These are phyloP conservation scores for Heliconius sara DNA, from an alignment of 2,888 invertebrate species.

Conservation along the genomic window DNA sequence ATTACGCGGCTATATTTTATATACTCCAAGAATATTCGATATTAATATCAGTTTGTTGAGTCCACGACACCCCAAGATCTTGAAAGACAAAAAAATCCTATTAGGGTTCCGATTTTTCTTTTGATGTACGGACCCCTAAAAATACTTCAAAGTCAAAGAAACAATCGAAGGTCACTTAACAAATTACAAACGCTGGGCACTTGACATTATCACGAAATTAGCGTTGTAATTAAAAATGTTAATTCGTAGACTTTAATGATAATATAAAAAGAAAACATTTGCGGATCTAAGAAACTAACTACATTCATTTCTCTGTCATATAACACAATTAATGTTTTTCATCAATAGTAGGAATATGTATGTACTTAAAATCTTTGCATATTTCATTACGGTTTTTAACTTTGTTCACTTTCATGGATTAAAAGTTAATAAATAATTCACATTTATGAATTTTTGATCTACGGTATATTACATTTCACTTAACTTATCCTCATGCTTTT, in stretches of 20 bases:
- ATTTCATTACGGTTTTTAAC: neutral
- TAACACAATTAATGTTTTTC: too few relatives aligned
- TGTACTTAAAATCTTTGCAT: neutral
- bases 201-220: constrained; percentile 28
- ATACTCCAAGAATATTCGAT: too few relatives aligned
- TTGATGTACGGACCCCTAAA: too few relatives aligned
- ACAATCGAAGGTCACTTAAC: constrained; percentile 17
- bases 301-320: neutral
- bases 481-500: too few relatives aligned
- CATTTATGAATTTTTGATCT: too few relatives aligned
- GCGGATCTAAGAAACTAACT: neutral
- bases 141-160: constrained; percentile 14
- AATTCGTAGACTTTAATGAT: neutral
- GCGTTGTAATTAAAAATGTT: constrained; percentile 12
- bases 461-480: too few relatives aligned
- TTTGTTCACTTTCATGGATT: neutral
- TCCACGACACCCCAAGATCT: too few relatives aligned
- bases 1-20: too few relatives aligned
- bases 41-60: too few relatives aligned
- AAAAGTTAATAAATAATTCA: too few relatives aligned
- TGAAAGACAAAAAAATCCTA: neutral
- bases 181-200: constrained; percentile 19
- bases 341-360: too few relatives aligned
- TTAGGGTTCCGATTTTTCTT: neutral
- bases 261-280: neutral